Conservation (phyloP, 2,113 vertebrate species). For the Asarcornis scutulata region DNA sequence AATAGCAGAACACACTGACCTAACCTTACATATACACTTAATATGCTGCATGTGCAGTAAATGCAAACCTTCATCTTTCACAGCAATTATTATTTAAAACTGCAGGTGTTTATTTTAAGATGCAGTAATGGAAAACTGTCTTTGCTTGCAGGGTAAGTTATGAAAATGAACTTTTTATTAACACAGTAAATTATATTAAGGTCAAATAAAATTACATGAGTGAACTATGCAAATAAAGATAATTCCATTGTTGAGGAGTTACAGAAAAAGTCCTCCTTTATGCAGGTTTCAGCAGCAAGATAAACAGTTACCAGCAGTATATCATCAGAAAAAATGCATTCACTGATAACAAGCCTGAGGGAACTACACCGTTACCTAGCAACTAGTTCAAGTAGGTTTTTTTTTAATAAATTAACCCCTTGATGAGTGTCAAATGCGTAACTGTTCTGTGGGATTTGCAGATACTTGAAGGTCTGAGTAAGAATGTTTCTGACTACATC, state of each 20-base stretch:
- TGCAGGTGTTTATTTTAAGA: background rate
- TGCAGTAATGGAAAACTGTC: background rate
- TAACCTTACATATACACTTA: background rate
- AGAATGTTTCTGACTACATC: background rate
- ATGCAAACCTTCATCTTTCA: background rate
- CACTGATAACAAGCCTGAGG: conserved; percentile 3
- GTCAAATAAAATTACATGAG: background rate
- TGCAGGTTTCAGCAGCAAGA: background rate
- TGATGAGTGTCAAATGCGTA: background rate
- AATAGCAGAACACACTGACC: background rate
- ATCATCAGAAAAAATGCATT: conserved; percentile 4
- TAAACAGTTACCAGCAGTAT: background rate
- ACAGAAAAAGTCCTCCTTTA: background rate
- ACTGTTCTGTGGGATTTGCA: background rate
- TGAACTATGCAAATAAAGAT: conserved; percentile 1
- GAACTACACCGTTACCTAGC: conserved; percentile 45
- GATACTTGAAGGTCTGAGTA: background rate
- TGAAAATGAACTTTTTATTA: conserved; percentile 5
- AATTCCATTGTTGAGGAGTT: background rate
- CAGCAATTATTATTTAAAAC: background rate
- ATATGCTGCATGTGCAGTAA: background rate
- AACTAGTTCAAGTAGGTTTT: background rate
- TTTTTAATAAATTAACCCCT: conserved; percentile 19
- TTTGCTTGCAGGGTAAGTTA: background rate
- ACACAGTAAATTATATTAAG: background rate